These are phyloP conservation scores for Tinea trinotella DNA, from an alignment of 2,888 invertebrate species.

Conservation along the genomic window DNA sequence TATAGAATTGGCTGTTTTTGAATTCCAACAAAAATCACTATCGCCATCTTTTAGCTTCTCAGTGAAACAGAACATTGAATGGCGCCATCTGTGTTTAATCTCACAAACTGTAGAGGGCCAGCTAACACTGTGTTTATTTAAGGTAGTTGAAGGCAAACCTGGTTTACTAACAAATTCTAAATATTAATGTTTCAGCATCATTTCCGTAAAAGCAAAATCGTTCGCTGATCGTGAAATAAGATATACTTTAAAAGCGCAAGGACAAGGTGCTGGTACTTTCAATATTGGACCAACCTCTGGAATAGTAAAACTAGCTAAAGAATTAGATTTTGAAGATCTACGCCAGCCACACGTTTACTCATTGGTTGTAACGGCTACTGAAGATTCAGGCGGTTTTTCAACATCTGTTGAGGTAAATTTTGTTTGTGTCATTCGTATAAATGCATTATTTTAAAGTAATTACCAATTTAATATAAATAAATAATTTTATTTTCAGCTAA, in stretches of 20 bases:
- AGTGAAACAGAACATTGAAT: neutral
- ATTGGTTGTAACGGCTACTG: slow-evolving; percentile 93
- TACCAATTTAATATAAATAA: neutral
- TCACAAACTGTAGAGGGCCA: too few relatives aligned
- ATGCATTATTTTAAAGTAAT: neutral
- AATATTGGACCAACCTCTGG: slow-evolving; percentile 96
- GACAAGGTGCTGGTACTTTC: slow-evolving; percentile 95
- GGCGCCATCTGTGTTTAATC: neutral
- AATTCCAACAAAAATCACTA: too few relatives aligned
- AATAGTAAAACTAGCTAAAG: slow-evolving; percentile 95
- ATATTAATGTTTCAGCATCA: slow-evolving; percentile 79
- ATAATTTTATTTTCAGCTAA: slow-evolving; percentile 76
- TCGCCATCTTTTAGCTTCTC: neutral
- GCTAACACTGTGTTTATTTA: too few relatives aligned
- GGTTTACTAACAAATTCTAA: neutral
- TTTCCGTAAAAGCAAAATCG: slow-evolving; percentile 97
- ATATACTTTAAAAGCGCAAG: slow-evolving; percentile 95
- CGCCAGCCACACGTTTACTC: slow-evolving; percentile 95
- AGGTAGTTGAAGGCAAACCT: too few relatives aligned
- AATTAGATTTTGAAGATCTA: slow-evolving; percentile 96
- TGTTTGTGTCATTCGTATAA: too few relatives aligned
- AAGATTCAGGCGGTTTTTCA: slow-evolving; percentile 97
- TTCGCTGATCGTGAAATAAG: slow-evolving; percentile 97
- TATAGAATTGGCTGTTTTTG: too few relatives aligned
- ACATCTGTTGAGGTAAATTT: slow-evolving; percentile 89